Conservation (phyloP, 2,113 vertebrate species). For the Scortum barcoo region DNA sequence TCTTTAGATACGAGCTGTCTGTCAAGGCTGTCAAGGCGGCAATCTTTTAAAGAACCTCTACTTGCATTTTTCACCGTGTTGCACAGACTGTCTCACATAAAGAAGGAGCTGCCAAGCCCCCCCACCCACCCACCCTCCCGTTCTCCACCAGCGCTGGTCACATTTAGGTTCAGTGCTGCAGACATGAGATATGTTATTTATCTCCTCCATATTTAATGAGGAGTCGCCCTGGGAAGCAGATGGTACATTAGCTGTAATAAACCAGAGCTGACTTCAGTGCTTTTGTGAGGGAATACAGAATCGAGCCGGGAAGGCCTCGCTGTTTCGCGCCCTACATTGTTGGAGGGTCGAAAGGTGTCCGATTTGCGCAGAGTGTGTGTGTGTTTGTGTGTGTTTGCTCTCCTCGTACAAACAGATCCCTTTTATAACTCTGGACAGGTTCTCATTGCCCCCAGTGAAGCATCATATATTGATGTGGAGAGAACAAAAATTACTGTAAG, state of each 20-base stretch:
- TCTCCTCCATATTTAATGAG: conserved; percentile 82
- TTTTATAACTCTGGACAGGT: conserved; percentile 62
- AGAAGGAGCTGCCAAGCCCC: conserved; percentile 20
- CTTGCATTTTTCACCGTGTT: conserved; percentile 31
- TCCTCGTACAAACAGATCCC: conserved; percentile 45
- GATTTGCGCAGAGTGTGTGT: conserved; percentile 34
- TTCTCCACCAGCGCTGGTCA: conserved; percentile 28
- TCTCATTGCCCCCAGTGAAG: conserved; percentile 65
- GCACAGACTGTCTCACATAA: conserved; percentile 9
- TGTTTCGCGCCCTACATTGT: conserved; percentile 14
- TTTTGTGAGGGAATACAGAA: conserved; percentile 56
- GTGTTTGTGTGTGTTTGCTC: conserved; percentile 36
- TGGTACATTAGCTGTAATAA: conserved; percentile 81
- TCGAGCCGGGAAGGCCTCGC: conserved; percentile 26
- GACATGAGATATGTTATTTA: conserved; percentile 76
- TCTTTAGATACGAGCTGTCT: conserved; percentile 45
- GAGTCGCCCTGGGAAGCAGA: conserved; percentile 76
- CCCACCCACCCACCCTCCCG: too few species aligned
- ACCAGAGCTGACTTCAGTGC: conserved; percentile 70
- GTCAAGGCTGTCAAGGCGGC: neutral
- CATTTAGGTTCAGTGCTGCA: conserved; percentile 43
- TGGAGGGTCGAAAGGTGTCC: conserved; percentile 49
- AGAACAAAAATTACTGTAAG: conserved; percentile 72
- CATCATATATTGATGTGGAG: conserved; percentile 72
- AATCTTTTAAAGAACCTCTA: conserved; percentile 19